Percentiles rank a stretch among this genome's conserved stretches.
Evolutionary conservation across 2,888 invertebrate species (phyloP).

Genomic region (Seira musarum): DNA sequence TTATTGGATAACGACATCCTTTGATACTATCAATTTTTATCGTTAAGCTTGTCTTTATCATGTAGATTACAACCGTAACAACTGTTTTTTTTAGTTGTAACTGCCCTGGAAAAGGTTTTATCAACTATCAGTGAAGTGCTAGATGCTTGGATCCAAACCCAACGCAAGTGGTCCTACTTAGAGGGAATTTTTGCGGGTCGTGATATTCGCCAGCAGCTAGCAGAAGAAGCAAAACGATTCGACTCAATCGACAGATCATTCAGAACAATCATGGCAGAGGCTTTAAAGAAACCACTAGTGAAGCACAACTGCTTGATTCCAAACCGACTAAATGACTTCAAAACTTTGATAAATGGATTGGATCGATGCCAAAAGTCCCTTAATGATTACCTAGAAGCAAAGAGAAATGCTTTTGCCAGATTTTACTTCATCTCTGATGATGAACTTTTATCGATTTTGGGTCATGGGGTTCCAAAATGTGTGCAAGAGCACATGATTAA

Average conservation of each 20-base stretch:
- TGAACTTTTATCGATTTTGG: constrained; percentile 90
- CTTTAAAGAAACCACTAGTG: constrained; percentile 85
- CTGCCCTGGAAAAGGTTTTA: constrained; percentile 88
- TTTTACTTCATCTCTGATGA: constrained; percentile 97
- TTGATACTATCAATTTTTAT: background rate
- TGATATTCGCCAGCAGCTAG: constrained; percentile 88
- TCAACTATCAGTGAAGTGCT: constrained; percentile 88
- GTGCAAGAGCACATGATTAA: constrained; percentile 96
- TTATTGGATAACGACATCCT: background rate
- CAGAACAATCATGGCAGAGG: constrained; percentile 83
- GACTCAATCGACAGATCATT: constrained; percentile 84
- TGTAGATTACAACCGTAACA: too few species aligned
- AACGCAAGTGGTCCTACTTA: constrained; percentile 92
- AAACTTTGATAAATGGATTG: constrained; percentile 81
- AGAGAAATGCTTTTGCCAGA: constrained; percentile 89
- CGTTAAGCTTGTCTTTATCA: too few species aligned
- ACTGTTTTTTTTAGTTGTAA: constrained; percentile 82
- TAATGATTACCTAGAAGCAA: constrained; percentile 90
- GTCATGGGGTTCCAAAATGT: constrained; percentile 86
- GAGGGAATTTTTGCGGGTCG: constrained; percentile 94
- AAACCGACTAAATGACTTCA: constrained; percentile 84
- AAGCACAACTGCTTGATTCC: constrained; percentile 83
- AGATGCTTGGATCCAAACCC: constrained; percentile 89
- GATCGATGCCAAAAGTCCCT: constrained; percentile 94
- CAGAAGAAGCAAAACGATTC: constrained; percentile 92